These are phyloP conservation scores for Stramonita haemastoma DNA, from an alignment of 2,888 invertebrate species.

Conservation along the genomic window DNA sequence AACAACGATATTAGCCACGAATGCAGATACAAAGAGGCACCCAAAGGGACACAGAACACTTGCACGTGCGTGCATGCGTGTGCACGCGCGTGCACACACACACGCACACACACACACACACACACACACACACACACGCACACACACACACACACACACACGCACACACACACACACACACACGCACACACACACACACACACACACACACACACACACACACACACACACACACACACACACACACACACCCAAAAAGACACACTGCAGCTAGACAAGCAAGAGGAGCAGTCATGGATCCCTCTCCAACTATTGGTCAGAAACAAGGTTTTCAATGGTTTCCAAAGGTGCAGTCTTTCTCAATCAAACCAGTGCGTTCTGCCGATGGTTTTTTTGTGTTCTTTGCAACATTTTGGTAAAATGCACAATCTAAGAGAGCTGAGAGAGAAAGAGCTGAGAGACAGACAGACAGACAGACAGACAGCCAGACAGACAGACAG, in stretches of 20 bases:
- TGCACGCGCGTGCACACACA: no score
- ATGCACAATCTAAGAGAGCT: not conserved
- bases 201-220: constrained; percentile 15
- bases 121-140: no score
- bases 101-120: no score
- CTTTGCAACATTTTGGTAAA: not conserved
- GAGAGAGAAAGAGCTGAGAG: not conserved
- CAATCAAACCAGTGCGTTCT: no score
- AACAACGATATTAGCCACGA: no score
- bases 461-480: not conserved
- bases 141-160: no score
- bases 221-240: constrained; percentile 14
- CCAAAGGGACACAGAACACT: not conserved
- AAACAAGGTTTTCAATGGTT: no score
- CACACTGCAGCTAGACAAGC: not conserved
- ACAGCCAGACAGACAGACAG: not conserved
- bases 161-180: not conserved
- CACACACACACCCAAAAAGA: not conserved
- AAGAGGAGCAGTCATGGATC: not conserved
- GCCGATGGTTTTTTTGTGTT: not conserved
- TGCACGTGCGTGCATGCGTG: not conserved
- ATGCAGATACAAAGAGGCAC: not conserved
- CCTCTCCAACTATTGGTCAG: not conserved
- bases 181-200: constrained; percentile 3
- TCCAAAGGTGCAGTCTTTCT: no score